phyloP scores from a whole-genome alignment of 2,113 vertebrate genomes.

The Condylura cristata region DNA sequence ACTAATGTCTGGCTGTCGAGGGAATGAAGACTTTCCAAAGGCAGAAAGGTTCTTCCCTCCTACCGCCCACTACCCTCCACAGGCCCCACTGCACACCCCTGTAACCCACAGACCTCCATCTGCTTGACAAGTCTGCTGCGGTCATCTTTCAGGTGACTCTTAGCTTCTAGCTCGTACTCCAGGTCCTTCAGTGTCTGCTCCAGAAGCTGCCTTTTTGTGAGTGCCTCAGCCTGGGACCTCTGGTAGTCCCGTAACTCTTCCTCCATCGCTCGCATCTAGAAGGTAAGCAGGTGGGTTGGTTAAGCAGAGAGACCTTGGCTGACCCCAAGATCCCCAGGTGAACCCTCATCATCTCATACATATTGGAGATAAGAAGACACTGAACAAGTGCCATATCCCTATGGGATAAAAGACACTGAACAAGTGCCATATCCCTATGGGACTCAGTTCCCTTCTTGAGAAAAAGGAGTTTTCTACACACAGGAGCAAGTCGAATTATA shows the following conservation, averaged over 20 bases:
- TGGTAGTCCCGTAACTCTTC: slow-evolving; percentile 90
- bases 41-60: fast-evolving
- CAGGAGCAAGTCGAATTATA: neutral
- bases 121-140: slow-evolving; percentile 91
- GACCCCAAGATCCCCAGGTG: fast-evolving
- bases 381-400: neutral
- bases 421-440: neutral
- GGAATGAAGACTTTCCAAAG: neutral
- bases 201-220: slow-evolving; percentile 88
- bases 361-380: neutral
- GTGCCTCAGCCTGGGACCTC: slow-evolving; percentile 90
- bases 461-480: neutral
- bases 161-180: slow-evolving; percentile 91
- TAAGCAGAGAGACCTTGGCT: neutral
- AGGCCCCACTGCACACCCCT: fast-evolving
- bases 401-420: neutral
- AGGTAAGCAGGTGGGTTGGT: neutral
- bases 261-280: slow-evolving; percentile 89
- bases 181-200: slow-evolving; percentile 91
- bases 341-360: no score
- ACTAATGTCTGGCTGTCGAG: neutral
- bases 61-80: fast-evolving
- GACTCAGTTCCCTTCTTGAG: neutral
- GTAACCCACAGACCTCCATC: slow-evolving; percentile 89
- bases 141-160: slow-evolving; percentile 89